These are phyloP conservation scores for Drosophila aldrichi DNA, from an alignment of 2,888 invertebrate genomes.

Conservation along the genomic window DNA sequence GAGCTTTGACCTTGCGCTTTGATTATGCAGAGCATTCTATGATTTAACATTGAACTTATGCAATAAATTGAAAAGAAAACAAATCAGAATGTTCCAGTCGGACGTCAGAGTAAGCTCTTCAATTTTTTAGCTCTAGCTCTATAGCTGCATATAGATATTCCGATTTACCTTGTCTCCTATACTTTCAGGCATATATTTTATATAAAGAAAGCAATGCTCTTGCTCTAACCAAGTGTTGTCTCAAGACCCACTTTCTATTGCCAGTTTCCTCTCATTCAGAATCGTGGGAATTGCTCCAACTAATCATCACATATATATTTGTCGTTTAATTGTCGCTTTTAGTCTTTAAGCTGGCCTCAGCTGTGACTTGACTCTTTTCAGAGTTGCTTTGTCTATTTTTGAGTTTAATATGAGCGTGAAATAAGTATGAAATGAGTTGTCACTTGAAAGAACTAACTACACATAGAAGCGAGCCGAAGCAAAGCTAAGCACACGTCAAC, in stretches of 20 bases:
- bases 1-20: slow-evolving; percentile 5
- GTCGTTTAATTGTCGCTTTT: not conserved
- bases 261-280: not conserved
- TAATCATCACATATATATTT: slow-evolving; percentile 3
- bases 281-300: slow-evolving; percentile 7
- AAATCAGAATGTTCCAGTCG: not conserved
- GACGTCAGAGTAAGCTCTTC: not conserved
- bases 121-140: no score
- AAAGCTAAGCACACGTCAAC: not conserved
- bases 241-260: slow-evolving; percentile 2
- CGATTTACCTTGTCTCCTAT: not conserved
- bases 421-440: not conserved
- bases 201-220: not conserved
- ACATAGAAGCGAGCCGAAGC: not conserved
- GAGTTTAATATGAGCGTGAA: not conserved
- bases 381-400: not conserved
- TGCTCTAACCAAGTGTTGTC: not conserved
- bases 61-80: not conserved
- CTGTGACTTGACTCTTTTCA: not conserved
- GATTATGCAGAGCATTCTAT: slow-evolving; percentile 4
- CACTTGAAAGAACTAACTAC: not conserved
- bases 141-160: not conserved
- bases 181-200: not conserved
- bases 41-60: slow-evolving; percentile 5
- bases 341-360: not conserved